These are phyloP conservation scores for Pipistrellus pipistrellus DNA, from an alignment of 2,797 vertebrate species.

Conservation along the genomic window DNA sequence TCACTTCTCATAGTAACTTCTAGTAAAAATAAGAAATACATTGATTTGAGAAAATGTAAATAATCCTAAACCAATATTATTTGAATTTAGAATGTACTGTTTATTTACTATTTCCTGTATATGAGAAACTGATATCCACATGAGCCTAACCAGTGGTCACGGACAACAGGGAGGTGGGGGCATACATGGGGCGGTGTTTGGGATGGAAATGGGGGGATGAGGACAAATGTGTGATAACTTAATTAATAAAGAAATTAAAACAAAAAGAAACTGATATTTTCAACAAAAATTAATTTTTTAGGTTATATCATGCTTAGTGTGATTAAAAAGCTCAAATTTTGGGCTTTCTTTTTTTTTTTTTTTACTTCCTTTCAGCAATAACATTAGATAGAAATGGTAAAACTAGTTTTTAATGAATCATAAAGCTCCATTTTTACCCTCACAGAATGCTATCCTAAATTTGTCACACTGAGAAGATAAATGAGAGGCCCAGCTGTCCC, in stretches of 20 bases:
- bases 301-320: neutral
- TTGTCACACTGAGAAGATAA: neutral
- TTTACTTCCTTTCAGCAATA: neutral
- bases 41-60: neutral
- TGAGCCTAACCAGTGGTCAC: no score
- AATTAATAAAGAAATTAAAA: no score
- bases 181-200: no score
- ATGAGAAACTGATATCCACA: neutral
- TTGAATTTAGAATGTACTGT: neutral
- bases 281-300: neutral
- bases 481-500: neutral
- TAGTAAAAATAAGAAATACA: neutral
- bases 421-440: neutral
- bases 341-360: neutral
- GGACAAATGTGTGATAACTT: no score
- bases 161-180: no score
- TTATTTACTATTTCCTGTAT: neutral
- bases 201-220: no score
- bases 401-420: neutral
- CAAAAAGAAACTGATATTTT: neutral
- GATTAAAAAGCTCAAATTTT: neutral
- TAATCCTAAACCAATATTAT: neutral
- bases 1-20: neutral
- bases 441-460: neutral
- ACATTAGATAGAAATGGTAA: neutral